These are phyloP conservation scores for Gambusia yucatana DNA, from an alignment of 2,797 vertebrate species.

Conservation along the genomic window DNA sequence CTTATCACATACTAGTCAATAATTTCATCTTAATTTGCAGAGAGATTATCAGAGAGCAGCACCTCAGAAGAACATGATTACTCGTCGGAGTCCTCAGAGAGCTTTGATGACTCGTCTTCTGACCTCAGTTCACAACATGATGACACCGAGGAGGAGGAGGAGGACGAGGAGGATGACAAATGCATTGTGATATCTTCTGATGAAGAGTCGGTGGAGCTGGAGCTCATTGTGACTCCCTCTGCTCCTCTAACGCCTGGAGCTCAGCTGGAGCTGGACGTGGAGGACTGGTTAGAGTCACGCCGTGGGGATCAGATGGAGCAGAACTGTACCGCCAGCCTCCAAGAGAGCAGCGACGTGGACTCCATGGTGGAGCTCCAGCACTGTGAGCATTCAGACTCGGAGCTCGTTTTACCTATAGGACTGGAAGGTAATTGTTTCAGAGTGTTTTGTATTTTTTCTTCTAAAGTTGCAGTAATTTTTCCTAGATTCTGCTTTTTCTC, in stretches of 20 bases:
- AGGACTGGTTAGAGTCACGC: constrained; percentile 61
- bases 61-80: constrained; percentile 85
- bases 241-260: constrained; percentile 75
- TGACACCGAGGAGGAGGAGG: constrained; percentile 38
- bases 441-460: background rate
- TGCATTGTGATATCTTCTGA: constrained; percentile 77
- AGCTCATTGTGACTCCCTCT: constrained; percentile 61
- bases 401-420: constrained; percentile 67
- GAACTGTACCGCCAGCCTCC: constrained; percentile 48
- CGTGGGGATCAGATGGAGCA: constrained; percentile 59
- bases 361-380: constrained; percentile 62
- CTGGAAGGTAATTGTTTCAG: constrained; percentile 73
- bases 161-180: constrained; percentile 39
- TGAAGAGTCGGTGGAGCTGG: constrained; percentile 73
- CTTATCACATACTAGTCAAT: background rate
- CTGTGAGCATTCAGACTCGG: constrained; percentile 57
- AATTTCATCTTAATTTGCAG: constrained; percentile 52
- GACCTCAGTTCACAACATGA: constrained; percentile 85
- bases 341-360: constrained; percentile 54
- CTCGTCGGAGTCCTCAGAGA: constrained; percentile 76
- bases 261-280: constrained; percentile 68
- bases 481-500: background rate
- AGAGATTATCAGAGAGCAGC: constrained; percentile 75
- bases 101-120: constrained; percentile 69
- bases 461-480: background rate